Evolutionary conservation across 2,113 vertebrate genomes (phyloP).

Genomic region (Patagioenas fasciata): DNA sequence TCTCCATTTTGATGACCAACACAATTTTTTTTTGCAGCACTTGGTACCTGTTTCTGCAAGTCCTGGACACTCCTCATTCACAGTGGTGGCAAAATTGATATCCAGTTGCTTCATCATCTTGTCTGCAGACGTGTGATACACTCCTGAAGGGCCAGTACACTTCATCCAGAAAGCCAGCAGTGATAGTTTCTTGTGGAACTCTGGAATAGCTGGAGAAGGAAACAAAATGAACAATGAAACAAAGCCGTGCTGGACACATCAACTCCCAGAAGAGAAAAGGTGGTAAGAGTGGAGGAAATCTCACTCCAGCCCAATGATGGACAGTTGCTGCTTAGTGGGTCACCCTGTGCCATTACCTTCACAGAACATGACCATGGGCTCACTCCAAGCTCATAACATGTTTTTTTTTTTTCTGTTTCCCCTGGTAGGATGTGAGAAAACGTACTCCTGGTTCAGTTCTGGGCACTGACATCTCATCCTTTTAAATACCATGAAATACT

Average conservation of each 20-base stretch:
- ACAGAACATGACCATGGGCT: not conserved
- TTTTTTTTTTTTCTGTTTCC: not conserved
- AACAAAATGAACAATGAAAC: not conserved
- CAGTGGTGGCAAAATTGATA: constrained; percentile 73
- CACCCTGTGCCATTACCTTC: not conserved
- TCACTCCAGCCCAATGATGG: not conserved
- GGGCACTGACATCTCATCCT: not conserved
- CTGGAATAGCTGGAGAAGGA: constrained; percentile 82
- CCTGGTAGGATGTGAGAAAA: not conserved
- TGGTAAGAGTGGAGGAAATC: not conserved
- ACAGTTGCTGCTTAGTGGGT: not conserved
- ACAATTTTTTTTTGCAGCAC: not conserved
- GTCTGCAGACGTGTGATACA: constrained; percentile 90
- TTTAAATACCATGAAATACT: not conserved
- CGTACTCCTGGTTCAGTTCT: not conserved
- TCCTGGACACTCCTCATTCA: constrained; percentile 83
- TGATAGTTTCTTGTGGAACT: constrained; percentile 81
- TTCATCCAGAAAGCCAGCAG: constrained; percentile 91
- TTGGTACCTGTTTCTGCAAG: constrained; percentile 83
- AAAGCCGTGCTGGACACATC: not conserved
- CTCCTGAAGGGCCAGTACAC: constrained; percentile 82
- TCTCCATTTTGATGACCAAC: not conserved
- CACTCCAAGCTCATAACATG: not conserved
- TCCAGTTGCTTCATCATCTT: constrained; percentile 85
- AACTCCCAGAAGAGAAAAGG: not conserved